These are phyloP conservation scores for Merodon equestris DNA, from an alignment of 2,888 invertebrate genomes.

Conservation along the genomic window DNA sequence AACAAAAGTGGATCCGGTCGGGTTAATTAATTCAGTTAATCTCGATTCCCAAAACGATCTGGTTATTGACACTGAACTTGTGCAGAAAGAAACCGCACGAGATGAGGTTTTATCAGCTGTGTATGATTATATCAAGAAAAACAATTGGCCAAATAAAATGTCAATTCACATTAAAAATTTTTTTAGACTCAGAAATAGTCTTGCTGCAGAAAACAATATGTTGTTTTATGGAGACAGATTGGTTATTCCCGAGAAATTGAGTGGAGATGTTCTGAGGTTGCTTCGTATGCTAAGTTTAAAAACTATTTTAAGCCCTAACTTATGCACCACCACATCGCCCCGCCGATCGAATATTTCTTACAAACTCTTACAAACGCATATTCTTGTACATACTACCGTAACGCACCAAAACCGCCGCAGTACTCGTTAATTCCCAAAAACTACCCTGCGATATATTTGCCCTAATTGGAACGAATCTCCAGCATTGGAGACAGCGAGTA, in stretches of 20 bases:
- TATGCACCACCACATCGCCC: too few relatives aligned
- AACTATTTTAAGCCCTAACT: too few relatives aligned
- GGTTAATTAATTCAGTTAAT: not conserved
- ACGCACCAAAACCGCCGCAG: too few relatives aligned
- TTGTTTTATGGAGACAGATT: not conserved
- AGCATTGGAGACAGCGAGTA: too few relatives aligned
- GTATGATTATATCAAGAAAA: not conserved
- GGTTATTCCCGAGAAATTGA: slow-evolving; percentile 28
- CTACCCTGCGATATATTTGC: too few relatives aligned
- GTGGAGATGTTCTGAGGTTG: too few relatives aligned
- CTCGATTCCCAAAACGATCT: not conserved
- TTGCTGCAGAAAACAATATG: not conserved
- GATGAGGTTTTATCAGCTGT: not conserved
- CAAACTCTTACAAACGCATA: too few relatives aligned
- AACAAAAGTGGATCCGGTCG: not conserved
- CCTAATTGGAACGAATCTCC: too few relatives aligned
- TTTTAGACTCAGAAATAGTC: not conserved
- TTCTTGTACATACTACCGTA: too few relatives aligned
- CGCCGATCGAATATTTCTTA: too few relatives aligned
- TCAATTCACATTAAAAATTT: not conserved
- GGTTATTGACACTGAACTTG: not conserved
- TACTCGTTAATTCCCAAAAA: too few relatives aligned
- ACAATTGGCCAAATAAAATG: not conserved
- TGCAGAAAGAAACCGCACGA: not conserved
- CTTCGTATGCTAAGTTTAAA: too few relatives aligned